A percentile compares a stretch with the other conserved stretches of the same genome.
These are phyloP conservation scores for Sander lucioperca DNA, from an alignment of 2,113 vertebrate genomes.

Conservation along the genomic window DNA sequence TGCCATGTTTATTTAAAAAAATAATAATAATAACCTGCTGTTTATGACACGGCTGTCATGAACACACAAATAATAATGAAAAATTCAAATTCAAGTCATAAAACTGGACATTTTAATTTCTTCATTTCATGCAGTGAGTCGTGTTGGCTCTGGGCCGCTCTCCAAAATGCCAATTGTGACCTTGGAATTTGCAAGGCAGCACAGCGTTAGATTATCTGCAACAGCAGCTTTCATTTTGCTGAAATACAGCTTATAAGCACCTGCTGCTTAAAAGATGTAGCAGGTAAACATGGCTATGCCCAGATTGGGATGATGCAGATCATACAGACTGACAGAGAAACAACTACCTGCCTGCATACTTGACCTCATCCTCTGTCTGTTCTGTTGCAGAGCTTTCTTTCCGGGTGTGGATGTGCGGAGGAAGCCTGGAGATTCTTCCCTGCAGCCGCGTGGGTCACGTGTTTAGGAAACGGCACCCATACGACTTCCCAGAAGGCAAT, in stretches of 20 bases:
- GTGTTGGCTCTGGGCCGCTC: not conserved
- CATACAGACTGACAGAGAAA: not conserved
- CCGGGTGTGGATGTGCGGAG: slow-evolving; percentile 98
- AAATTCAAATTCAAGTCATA: not conserved
- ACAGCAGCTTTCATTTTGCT: slow-evolving; percentile 11
- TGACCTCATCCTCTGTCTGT: not conserved
- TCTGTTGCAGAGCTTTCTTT: slow-evolving; percentile 93
- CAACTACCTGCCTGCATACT: not conserved
- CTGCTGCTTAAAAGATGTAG: slow-evolving; percentile 10
- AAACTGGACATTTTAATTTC: not conserved
- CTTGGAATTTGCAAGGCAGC: slow-evolving; percentile 32
- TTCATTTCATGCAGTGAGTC: not conserved
- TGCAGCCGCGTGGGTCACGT: slow-evolving; percentile 98
- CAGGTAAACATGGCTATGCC: slow-evolving; percentile 4
- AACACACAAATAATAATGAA: not conserved
- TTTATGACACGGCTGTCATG: not conserved
- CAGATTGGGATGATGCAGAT: not conserved
- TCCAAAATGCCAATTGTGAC: slow-evolving; percentile 21
- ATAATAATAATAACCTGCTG: not conserved
- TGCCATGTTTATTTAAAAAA: not conserved
- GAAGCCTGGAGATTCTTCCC: slow-evolving; percentile 97
- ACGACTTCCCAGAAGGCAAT: slow-evolving; percentile 98
- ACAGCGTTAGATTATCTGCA: slow-evolving; percentile 19
- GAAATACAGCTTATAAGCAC: slow-evolving; percentile 33
- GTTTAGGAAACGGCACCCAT: slow-evolving; percentile 97